These are phyloP conservation scores for Drosophila murphyi DNA, from an alignment of 1,140 invertebrate genomes.

Conservation along the genomic window DNA sequence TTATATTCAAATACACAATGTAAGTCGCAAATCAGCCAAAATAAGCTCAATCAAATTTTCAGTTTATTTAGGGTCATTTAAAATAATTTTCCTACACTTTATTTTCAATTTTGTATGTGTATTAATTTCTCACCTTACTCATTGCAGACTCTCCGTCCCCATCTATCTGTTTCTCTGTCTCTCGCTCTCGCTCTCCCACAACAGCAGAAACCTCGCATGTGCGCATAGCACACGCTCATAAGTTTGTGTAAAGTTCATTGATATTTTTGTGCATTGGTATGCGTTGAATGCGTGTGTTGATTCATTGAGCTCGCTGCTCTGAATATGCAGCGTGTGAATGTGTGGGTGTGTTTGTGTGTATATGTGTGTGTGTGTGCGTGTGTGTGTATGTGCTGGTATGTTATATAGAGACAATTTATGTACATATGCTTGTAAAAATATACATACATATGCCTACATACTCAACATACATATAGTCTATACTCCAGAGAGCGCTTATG, in stretches of 20 bases:
- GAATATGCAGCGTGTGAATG: constrained; percentile 7
- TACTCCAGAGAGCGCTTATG: constrained; percentile 41
- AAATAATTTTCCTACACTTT: neutral
- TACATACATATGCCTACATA: neutral
- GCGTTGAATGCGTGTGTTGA: constrained; percentile 66
- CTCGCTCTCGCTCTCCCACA: constrained; percentile 46
- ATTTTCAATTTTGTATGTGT: neutral
- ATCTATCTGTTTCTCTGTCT: constrained; percentile 21
- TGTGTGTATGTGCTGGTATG: constrained; percentile 14
- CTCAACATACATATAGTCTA: constrained; percentile 28
- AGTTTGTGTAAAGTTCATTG: constrained; percentile 83
- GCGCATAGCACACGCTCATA: constrained; percentile 52
- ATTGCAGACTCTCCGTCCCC: constrained; percentile 12
- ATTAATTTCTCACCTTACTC: constrained; percentile 47
- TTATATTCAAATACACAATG: too few species aligned
- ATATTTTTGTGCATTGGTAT: constrained; percentile 79
- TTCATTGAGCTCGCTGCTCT: constrained; percentile 75
- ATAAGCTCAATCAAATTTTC: neutral
- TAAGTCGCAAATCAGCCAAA: too few species aligned
- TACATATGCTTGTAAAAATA: constrained; percentile 1
- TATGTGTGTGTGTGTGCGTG: neutral
- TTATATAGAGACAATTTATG: constrained; percentile 26
- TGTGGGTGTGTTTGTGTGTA: neutral
- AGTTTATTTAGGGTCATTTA: neutral
- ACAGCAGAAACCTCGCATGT: constrained; percentile 45